Base-by-base conservation (phyloP, 2,797 vertebrate species). In the Semaprochilodus insignis region DNA sequence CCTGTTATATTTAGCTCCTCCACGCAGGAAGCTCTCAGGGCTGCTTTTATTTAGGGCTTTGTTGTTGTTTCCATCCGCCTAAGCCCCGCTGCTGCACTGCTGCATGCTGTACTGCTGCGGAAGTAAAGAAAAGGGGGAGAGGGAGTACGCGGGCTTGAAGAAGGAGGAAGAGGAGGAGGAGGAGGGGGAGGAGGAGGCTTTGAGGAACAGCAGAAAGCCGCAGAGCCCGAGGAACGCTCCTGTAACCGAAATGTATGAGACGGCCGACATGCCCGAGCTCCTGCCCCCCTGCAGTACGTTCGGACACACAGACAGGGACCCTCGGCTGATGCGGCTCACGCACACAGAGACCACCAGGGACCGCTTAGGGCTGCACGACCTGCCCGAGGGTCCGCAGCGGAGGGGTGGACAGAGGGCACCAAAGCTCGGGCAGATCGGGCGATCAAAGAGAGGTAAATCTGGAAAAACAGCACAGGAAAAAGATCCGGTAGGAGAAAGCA, bases 41-140 rank as follows among this genome's bases (percentile, higher is more conserved):
- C 17, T 21, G 13, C 13, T 54, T 54, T 59, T n/a, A 8, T 59
- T n/a, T 5, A 6, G 16, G 21, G 16, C 1, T 69, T 69, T 13
- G 19, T 23, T 21, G 5, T n/a, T 7, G n/a, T 70, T 71, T 44
- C 23, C 40, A 25, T 51, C 67, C 67, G n/a, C 36, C 8, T 15
- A 23, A 71, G 60, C 25, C 23, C 74, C 21, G 21, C 19, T 31
- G n/a, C 74, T 40, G n/a, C n/a, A 55, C 69, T 76, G 75, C 87
- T 88, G 85, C 69, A 90, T 88, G 89, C 84, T 90, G 83, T 88
- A 90, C 84, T 90, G 89, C 74, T 90, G 89, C 81, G 89, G 87
- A 75, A 83, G 82, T 54, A 85, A 83, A 62, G 87, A 48, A 82
- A 83, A 55, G 86, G 70, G 40, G 83, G 84, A 83, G 82, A 54